These are phyloP conservation scores for Hephaestus fuliginosus DNA, from an alignment of 2,797 vertebrate species.

Conservation along the genomic window DNA sequence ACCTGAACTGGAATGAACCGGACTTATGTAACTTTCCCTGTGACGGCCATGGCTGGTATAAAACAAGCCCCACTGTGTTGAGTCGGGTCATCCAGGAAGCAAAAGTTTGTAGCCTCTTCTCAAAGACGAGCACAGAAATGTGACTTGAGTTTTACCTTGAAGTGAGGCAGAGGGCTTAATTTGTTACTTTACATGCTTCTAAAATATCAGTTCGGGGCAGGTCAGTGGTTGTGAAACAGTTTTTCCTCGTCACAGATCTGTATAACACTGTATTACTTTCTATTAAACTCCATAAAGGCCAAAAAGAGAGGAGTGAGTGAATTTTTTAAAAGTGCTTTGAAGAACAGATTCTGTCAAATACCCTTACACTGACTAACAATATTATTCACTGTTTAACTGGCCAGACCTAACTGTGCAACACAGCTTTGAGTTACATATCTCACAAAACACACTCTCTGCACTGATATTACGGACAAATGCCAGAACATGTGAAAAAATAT, in stretches of 20 bases:
- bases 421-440: constrained; percentile 28
- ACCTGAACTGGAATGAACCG: constrained; percentile 81
- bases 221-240: constrained; percentile 6
- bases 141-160: neutral
- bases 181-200: constrained; percentile 21
- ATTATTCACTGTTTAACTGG: constrained; percentile 7
- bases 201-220: constrained; percentile 26
- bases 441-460: constrained; percentile 30
- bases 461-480: constrained; percentile 40
- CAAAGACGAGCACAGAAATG: constrained; percentile 2
- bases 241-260: neutral
- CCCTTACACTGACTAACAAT: constrained; percentile 1
- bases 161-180: neutral
- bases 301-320: neutral
- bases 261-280: neutral
- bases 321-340: neutral
- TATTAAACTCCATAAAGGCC: neutral
- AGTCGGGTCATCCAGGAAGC: constrained; percentile 55
- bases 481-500: constrained; percentile 50
- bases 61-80: constrained; percentile 55
- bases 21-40: constrained; percentile 73
- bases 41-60: constrained; percentile 59
- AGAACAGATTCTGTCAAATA: constrained; percentile 15
- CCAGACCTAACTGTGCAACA: constrained; percentile 10
- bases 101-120: constrained; percentile 39